phyloP scores from a whole-genome alignment of 2,797 vertebrate genomes.

The Sebastes kiyomatsui region DNA sequence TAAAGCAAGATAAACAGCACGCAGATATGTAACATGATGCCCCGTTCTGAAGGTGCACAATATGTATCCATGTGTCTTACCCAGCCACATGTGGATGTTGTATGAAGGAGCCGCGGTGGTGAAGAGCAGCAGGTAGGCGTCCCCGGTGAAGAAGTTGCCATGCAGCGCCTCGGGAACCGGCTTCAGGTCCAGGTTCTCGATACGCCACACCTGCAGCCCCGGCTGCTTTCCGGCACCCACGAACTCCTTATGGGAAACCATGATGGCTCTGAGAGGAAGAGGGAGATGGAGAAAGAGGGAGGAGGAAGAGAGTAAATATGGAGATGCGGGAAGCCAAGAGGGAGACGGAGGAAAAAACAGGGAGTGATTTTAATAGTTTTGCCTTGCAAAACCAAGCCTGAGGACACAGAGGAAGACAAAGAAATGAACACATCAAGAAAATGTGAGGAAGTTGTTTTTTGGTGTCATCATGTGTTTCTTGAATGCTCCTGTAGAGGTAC shows the following conservation, averaged over 20 bases:
- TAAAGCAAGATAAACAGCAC: background rate
- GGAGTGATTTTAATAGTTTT: constrained; percentile 21
- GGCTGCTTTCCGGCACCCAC: constrained; percentile 87
- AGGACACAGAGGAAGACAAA: background rate
- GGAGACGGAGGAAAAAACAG: background rate
- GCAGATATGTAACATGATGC: background rate
- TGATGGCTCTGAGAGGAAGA: constrained; percentile 59
- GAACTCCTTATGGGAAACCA: constrained; percentile 90
- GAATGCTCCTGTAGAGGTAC: background rate
- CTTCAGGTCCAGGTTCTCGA: constrained; percentile 92
- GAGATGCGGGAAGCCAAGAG: background rate
- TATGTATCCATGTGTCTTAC: constrained; percentile 66
- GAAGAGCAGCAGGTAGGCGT: constrained; percentile 91
- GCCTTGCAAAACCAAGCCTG: constrained; percentile 3
- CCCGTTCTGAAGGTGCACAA: background rate
- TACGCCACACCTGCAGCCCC: constrained; percentile 92
- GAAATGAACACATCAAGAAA: background rate
- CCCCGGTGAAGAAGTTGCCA: constrained; percentile 90
- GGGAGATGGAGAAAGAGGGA: background rate
- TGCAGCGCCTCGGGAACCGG: constrained; percentile 86
- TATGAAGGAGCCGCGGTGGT: constrained; percentile 86
- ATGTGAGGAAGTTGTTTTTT: background rate
- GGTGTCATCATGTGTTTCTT: background rate
- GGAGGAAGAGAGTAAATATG: background rate
- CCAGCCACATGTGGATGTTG: constrained; percentile 92